Base-by-base conservation (phyloP, 1,140 invertebrate species). In the Leucophenga varia region DNA sequence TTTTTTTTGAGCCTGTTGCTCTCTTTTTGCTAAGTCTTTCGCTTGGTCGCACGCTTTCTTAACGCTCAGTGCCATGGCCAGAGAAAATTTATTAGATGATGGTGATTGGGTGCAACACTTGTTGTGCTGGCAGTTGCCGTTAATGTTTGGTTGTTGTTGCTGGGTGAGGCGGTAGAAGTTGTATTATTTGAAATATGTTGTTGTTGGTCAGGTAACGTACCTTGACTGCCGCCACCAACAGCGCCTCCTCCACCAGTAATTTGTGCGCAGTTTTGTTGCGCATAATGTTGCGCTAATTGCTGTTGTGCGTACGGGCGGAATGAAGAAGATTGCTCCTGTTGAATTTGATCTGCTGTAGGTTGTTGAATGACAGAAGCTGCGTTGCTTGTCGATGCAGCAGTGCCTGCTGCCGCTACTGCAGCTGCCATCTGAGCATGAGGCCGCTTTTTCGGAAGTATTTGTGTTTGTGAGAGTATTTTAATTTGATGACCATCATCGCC, bases 201-300 rank as follows among this genome's bases (percentile, higher is more conserved):
- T 25, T 43, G 61, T 64, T 72, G 69, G 69, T 72, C 64, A 69
- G 67, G 69, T 63, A 72, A 72, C 69, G 72, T 72, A 72, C 69
- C 69, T 72, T 72, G 69, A 72, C 60, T 63, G 49, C 51, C 49
- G 47, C 54, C 6, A 10, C 19, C 16, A 39, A 19, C 28, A 43
- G 35, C 52, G 47, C 54, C 48, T 37, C 52, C 43, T 19, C 37
- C 49, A 36, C n/a, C n/a, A n/a, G 55, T 55, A 59, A 72, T 46
- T 55, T 72, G 69, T 36, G 64, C 59, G 44, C 69, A 72, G 49
- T 67, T 64, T 31, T 67, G 63, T 37, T 67, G 64, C 54, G 59
- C 63, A 52, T 68, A 67, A 41, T 68, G 64, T 40, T 72, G 64
- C 50, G 53, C 36, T 30, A 47, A 43, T 32, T 41, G 47, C 31